A percentile compares a stretch with the other conserved stretches of the same genome.
These are phyloP conservation scores for Archegozetes longisetosus DNA, from an alignment of 1,140 invertebrate genomes.

Conservation along the genomic window DNA sequence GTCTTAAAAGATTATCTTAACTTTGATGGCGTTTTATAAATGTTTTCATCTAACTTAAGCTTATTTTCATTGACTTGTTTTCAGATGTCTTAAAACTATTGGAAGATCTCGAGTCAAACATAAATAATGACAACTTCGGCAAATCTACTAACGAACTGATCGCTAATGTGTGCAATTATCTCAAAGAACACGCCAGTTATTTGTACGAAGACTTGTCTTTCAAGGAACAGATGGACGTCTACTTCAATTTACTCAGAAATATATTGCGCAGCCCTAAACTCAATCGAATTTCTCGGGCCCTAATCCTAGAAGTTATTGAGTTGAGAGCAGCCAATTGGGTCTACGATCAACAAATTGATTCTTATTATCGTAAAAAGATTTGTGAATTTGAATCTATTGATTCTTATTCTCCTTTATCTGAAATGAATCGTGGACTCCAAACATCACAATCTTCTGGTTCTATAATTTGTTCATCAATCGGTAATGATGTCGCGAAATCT, in stretches of 20 bases:
- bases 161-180: slow-evolving; percentile 10
- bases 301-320: slow-evolving; percentile 72
- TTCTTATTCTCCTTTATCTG: not conserved
- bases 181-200: slow-evolving; percentile 10
- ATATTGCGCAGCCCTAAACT: slow-evolving; percentile 46
- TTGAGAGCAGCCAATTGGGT: slow-evolving; percentile 69
- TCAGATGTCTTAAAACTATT: slow-evolving; percentile 6
- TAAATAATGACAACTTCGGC: slow-evolving; percentile 17
- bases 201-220: slow-evolving; percentile 5
- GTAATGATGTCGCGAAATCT: slow-evolving; percentile 65
- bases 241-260: slow-evolving; percentile 67
- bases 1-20: too few species aligned
- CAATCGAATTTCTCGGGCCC: slow-evolving; percentile 57
- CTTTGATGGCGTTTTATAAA: too few species aligned
- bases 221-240: slow-evolving; percentile 45
- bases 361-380: slow-evolving; percentile 63
- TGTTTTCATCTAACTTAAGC: too few species aligned
- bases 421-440: not conserved
- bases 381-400: slow-evolving; percentile 40
- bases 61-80: not conserved
- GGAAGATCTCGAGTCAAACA: slow-evolving; percentile 13
- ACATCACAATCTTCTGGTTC: slow-evolving; percentile 21
- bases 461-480: slow-evolving; percentile 39
- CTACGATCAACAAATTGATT: slow-evolving; percentile 54
- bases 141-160: not conserved